Percentiles rank a stretch among this genome's conserved stretches.
These are phyloP conservation scores for Pseudomugil gertrudae DNA, from an alignment of 2,797 vertebrate species.

Conservation along the genomic window DNA sequence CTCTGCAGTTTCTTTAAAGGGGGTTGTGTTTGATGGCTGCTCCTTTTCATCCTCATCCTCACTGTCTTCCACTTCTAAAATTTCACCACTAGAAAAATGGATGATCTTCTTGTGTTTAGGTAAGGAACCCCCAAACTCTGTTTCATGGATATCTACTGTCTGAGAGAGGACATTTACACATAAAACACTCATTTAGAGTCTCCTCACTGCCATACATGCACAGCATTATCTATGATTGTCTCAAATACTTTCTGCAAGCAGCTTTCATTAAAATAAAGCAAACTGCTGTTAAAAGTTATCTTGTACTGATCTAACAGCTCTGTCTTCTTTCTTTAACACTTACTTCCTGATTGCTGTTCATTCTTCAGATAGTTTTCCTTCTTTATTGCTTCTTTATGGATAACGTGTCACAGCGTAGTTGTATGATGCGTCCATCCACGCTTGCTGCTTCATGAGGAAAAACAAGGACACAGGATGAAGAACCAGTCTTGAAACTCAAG, in stretches of 20 bases:
- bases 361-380: constrained; percentile 31
- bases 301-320: not conserved
- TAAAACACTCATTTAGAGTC: not conserved
- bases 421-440: not conserved
- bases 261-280: not conserved
- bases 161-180: constrained; percentile 19
- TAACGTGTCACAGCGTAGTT: constrained; percentile 7
- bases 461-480: constrained; percentile 50
- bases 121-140: constrained; percentile 17
- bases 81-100: constrained; percentile 84
- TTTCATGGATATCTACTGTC: constrained; percentile 41
- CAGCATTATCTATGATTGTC: too few relatives aligned
- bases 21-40: constrained; percentile 11
- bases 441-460: constrained; percentile 1
- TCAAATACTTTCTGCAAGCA: not conserved
- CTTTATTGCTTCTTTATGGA: not conserved
- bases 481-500: constrained; percentile 50
- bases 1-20: constrained; percentile 47
- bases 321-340: constrained; percentile 57
- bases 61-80: constrained; percentile 77
- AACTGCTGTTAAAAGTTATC: not conserved
- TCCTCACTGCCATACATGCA: not conserved
- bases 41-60: constrained; percentile 69
- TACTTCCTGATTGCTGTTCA: constrained; percentile 67
- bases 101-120: constrained; percentile 72